Evolutionary conservation across 2,888 invertebrate species (phyloP).

Genomic region (Salticus scenicus): DNA sequence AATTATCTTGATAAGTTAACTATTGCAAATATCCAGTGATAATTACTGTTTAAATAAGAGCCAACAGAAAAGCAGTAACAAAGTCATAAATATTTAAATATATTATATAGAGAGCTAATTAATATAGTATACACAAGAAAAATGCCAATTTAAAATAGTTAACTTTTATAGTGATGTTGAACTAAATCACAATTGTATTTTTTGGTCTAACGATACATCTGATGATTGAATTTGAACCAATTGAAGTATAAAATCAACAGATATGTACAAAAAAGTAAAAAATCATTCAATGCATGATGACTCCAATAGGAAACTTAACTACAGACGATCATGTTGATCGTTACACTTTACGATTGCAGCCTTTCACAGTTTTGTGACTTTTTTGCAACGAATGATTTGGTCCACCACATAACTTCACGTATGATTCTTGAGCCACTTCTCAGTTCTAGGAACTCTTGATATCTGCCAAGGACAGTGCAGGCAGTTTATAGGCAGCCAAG

Average conservation of each 20-base stretch:
- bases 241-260: constrained; percentile 40
- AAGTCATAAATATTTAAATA: constrained; percentile 56
- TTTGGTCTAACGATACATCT: constrained; percentile 48
- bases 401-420: constrained; percentile 54
- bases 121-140: constrained; percentile 49
- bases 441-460: constrained; percentile 69
- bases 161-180: neutral
- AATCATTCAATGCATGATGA: constrained; percentile 27
- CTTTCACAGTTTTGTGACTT: constrained; percentile 31
- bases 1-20: constrained; percentile 26
- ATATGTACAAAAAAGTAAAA: constrained; percentile 58
- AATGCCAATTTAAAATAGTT: constrained; percentile 17
- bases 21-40: constrained; percentile 46
- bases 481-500: constrained; percentile 67
- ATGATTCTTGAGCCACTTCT: constrained; percentile 64
- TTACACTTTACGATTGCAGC: constrained; percentile 44
- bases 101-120: constrained; percentile 46
- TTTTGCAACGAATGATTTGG: constrained; percentile 59
- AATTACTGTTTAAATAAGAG: constrained; percentile 35
- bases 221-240: constrained; percentile 33
- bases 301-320: constrained; percentile 59
- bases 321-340: constrained; percentile 20
- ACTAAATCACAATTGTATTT: constrained; percentile 35
- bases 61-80: constrained; percentile 53
- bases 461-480: constrained; percentile 64